Percentiles rank a stretch among this genome's conserved stretches.
These are phyloP conservation scores for Rhinopomastus cyanomelas DNA, from an alignment of 2,113 vertebrate species.

Conservation along the genomic window DNA sequence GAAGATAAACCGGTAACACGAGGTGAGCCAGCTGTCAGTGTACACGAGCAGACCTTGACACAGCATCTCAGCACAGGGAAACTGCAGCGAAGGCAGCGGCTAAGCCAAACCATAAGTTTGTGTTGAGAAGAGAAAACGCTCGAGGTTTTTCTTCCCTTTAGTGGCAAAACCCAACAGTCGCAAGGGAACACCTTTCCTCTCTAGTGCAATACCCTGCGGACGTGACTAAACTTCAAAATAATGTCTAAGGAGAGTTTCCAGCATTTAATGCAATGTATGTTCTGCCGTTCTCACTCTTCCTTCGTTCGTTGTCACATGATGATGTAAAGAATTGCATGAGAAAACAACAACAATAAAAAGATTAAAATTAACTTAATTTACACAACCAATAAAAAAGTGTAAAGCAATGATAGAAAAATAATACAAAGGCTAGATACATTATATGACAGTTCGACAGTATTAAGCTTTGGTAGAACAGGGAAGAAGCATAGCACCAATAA, in stretches of 20 bases:
- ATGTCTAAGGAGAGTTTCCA: constrained; percentile 11
- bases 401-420: constrained; percentile 53
- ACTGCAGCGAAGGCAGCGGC: background rate
- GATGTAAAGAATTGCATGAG: background rate
- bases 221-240: constrained; percentile 11
- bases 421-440: constrained; percentile 53
- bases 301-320: background rate
- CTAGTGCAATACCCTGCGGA: constrained; percentile 24
- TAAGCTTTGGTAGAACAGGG: constrained; percentile 55
- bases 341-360: background rate
- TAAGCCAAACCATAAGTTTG: background rate
- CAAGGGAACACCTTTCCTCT: background rate
- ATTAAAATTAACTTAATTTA: constrained; percentile 73
- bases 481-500: constrained; percentile 72
- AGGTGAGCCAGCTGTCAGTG: background rate
- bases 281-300: constrained; percentile 4
- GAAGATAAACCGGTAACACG: background rate
- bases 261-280: background rate
- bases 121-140: background rate
- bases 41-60: rapidly evolving
- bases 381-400: constrained; percentile 39
- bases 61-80: background rate
- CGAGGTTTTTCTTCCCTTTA: background rate
- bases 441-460: constrained; percentile 51
- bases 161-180: background rate